Base-by-base conservation (phyloP, 2,113 vertebrate genomes). In the Probosciger aterrimus region DNA sequence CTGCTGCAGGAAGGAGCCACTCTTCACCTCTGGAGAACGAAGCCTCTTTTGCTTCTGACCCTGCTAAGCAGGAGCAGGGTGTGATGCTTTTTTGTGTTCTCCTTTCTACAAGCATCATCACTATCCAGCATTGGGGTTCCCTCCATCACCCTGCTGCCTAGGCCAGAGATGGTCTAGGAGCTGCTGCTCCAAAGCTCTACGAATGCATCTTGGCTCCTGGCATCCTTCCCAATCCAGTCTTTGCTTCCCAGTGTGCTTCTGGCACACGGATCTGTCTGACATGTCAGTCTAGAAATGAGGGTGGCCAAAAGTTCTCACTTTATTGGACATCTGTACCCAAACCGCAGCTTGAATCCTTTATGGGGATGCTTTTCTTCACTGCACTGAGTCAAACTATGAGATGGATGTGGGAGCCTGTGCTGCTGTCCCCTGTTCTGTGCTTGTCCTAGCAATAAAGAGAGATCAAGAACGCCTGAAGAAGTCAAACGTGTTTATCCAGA, bases 181-280 rank as follows among this genome's bases (percentile, higher is more conserved):
- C 83, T 83, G 94, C 67, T 43, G 60, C 86, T 95, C 89, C 3
- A 0, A 22, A 82, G 65, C 81, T 68, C 68, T 55, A 49, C 77
- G 67, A 88, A 86, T 2, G 64, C 73, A 46, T 86, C 94, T 11
- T 49, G 39, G 76, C 83, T 89, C 83, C 83, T 89, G 94, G 94
- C 86, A 55, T 10, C 24, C 2, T 25, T 83, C 94, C 95, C 94
- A 92, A 55, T 7, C 22, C 64, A 19, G 77, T 1, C 73, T 74
- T 77, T 86, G 88, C 93, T 78, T 92, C 86, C 77, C 89, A 91
- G 83, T 6, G 25, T 81, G 94, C 43, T 93, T 27, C 95, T 95
- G 94, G 95, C 94, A 71, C 3, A 57, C 46, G 77, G 70, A 47
- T 69, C 94, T 64, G 92, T 83, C 95, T 95, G 94, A 86, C 77